Percentiles rank a stretch among this genome's conserved stretches.
phyloP scores from a whole-genome alignment of 2,113 vertebrate genomes.

The Solenodon paradoxus region DNA sequence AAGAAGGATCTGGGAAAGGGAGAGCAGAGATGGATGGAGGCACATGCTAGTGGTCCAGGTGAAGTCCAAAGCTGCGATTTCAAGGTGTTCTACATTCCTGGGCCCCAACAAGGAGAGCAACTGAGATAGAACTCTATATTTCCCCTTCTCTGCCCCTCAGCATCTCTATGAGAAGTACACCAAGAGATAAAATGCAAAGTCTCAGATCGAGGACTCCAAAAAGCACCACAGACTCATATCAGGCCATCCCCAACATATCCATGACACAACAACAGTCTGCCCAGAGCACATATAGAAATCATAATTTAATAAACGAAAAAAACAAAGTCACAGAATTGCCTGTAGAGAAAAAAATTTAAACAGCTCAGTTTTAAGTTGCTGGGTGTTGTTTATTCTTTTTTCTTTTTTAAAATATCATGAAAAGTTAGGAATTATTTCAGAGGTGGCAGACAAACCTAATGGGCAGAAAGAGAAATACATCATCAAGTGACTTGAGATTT shows the following conservation, averaged over 20 bases:
- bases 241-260: background rate
- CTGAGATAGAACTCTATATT: background rate
- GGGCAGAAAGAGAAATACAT: background rate
- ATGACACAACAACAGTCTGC: background rate
- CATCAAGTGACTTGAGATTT: background rate
- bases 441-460: background rate
- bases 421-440: background rate
- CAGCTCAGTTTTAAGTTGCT: background rate
- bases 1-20: background rate
- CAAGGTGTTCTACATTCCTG: background rate
- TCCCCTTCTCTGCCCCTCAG: background rate
- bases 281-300: background rate
- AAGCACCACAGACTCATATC: too few relatives aligned
- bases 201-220: background rate
- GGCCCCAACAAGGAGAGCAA: background rate
- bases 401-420: background rate
- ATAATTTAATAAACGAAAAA: background rate
- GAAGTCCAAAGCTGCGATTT: background rate
- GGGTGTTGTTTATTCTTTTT: background rate
- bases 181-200: too few relatives aligned
- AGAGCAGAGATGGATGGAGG: background rate
- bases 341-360: background rate
- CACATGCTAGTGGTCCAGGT: background rate
- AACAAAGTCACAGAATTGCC: background rate
- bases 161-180: background rate